phyloP scores from a whole-genome alignment of 2,888 invertebrate genomes.

The Pecten maximus region DNA sequence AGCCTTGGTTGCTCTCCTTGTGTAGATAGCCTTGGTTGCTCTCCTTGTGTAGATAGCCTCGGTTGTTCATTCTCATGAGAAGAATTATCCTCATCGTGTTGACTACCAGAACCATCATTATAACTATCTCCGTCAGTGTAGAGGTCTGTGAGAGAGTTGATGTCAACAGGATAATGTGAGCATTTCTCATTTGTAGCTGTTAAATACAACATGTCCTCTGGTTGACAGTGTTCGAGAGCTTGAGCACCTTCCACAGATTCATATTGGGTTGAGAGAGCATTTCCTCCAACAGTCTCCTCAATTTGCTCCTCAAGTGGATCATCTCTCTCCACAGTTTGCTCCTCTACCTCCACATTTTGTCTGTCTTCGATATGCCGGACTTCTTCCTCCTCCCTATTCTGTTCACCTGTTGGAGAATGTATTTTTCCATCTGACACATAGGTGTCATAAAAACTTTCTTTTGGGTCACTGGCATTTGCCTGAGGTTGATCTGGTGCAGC shows the following conservation, averaged over 20 bases:
- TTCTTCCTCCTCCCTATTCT: not conserved
- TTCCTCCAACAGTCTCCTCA: not conserved
- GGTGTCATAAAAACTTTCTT: not conserved
- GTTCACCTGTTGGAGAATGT: too few relatives aligned
- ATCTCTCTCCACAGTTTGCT: not conserved
- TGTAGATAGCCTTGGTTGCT: not conserved
- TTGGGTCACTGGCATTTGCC: not conserved
- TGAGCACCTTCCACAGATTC: not conserved
- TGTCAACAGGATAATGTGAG: not conserved
- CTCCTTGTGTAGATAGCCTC: not conserved
- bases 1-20: not conserved
- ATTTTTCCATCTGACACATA: not conserved
- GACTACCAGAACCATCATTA: not conserved
- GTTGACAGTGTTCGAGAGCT: not conserved
- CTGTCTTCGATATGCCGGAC: not conserved
- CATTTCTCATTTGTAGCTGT: not conserved
- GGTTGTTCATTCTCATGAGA: not conserved
- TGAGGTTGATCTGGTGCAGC: not conserved
- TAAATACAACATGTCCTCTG: not conserved
- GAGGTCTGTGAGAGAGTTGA: not conserved
- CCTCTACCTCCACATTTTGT: not conserved
- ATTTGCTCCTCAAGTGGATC: too few relatives aligned
- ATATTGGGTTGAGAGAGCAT: too few relatives aligned
- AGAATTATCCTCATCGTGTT: not conserved
- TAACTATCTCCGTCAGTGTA: not conserved